Evolutionary conservation across 2,888 invertebrate species (phyloP).

Genomic region (Escarpia spicata): DNA sequence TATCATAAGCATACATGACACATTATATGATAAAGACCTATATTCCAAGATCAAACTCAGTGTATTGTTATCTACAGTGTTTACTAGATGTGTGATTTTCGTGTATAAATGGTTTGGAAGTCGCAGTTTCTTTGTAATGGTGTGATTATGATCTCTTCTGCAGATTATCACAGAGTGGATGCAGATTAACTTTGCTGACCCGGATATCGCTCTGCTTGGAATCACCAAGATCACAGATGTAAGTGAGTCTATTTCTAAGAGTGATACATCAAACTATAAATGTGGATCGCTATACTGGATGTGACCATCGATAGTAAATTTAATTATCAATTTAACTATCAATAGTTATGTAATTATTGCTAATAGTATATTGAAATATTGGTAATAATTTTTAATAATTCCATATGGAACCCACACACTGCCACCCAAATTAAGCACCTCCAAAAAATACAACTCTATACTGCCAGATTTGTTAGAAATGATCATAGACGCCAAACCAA

Average conservation of each 20-base stretch:
- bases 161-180: conserved; percentile 61
- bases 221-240: conserved; percentile 62
- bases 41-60: background rate
- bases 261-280: background rate
- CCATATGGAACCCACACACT: no score
- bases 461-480: no score
- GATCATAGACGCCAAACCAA: no score
- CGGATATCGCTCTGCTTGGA: conserved; percentile 56
- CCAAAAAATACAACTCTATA: no score
- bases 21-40: background rate
- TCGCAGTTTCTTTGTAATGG: background rate
- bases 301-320: no score
- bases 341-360: no score
- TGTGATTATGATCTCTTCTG: conserved; percentile 13
- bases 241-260: conserved; percentile 36
- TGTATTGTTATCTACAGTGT: background rate
- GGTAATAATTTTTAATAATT: no score
- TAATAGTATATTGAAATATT: no score
- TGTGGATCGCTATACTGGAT: no score
- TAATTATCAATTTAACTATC: no score
- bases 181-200: conserved; percentile 55
- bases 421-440: no score
- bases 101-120: background rate
- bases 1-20: background rate
- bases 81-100: background rate